Conservation (phyloP, 2,888 invertebrate genomes). For the Tiliacea aurago region DNA sequence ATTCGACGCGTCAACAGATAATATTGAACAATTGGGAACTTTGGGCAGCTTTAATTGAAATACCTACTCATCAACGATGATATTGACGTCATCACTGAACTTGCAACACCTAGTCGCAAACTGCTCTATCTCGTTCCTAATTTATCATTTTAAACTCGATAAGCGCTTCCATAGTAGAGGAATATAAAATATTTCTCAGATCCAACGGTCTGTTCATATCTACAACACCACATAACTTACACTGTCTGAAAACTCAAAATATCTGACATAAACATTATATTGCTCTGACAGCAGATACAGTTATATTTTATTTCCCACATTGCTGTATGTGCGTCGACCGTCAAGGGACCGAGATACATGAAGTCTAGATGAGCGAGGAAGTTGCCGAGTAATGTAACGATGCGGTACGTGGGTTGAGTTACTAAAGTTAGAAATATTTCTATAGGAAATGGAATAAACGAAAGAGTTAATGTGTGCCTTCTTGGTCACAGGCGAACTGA, state of each 20-base stretch:
- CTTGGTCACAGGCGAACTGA: neutral
- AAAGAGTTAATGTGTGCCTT: constrained; percentile 20
- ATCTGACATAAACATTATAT: constrained; percentile 2
- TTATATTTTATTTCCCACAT: constrained; percentile 46
- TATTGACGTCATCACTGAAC: neutral
- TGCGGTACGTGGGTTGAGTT: constrained; percentile 28
- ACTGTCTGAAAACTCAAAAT: constrained; percentile 7
- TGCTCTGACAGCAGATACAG: constrained; percentile 12
- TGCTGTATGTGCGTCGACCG: constrained; percentile 43
- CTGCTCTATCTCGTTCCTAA: neutral
- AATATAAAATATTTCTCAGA: neutral
- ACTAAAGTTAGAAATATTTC: constrained; percentile 38
- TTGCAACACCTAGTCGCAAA: neutral
- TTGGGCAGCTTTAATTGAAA: neutral
- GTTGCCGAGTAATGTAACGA: constrained; percentile 41
- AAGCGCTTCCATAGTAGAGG: neutral
- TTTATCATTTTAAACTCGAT: neutral
- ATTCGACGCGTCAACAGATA: neutral
- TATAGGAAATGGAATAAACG: constrained; percentile 10
- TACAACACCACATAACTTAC: neutral
- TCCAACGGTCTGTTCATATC: neutral
- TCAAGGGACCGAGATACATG: constrained; percentile 46
- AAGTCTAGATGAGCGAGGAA: constrained; percentile 35
- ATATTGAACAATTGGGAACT: neutral
- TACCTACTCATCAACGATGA: neutral